phyloP scores from a whole-genome alignment of 2,888 invertebrate genomes.

The Odontothrips loti region DNA sequence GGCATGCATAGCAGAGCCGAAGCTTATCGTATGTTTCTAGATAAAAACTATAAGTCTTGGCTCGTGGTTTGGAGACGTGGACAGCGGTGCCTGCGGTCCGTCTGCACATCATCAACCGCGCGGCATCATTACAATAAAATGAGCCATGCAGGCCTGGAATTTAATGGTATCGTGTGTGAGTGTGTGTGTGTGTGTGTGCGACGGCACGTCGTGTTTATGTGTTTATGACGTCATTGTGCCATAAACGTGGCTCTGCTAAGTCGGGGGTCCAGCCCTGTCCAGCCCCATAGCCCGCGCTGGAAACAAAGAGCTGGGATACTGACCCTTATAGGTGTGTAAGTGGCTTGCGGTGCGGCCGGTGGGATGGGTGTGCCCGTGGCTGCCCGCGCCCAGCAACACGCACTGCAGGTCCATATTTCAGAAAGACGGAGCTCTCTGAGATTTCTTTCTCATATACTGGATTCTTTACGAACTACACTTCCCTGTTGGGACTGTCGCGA shows the following conservation, averaged over 20 bases:
- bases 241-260: slow-evolving; percentile 4
- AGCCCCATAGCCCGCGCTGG: neutral
- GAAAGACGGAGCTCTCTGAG: too few relatives aligned
- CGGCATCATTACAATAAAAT: slow-evolving; percentile 6
- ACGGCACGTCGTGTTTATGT: slow-evolving; percentile 1
- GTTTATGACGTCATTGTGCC: slow-evolving; percentile 20
- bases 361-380: neutral
- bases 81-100: too few relatives aligned
- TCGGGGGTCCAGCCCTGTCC: neutral
- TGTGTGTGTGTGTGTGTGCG: too few relatives aligned
- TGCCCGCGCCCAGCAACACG: neutral
- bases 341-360: neutral
- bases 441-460: too few relatives aligned
- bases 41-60: too few relatives aligned
- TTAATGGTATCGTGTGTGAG: neutral
- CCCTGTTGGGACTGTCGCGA: too few relatives aligned
- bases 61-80: too few relatives aligned
- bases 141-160: neutral
- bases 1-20: too few relatives aligned
- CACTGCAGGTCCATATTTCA: too few relatives aligned
- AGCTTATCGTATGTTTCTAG: too few relatives aligned
- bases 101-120: neutral
- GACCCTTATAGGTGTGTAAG: too few relatives aligned
- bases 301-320: neutral
- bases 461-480: too few relatives aligned